Evolutionary conservation across 2,888 invertebrate genomes (phyloP).

Genomic region (Ceriagrion tenellum): DNA sequence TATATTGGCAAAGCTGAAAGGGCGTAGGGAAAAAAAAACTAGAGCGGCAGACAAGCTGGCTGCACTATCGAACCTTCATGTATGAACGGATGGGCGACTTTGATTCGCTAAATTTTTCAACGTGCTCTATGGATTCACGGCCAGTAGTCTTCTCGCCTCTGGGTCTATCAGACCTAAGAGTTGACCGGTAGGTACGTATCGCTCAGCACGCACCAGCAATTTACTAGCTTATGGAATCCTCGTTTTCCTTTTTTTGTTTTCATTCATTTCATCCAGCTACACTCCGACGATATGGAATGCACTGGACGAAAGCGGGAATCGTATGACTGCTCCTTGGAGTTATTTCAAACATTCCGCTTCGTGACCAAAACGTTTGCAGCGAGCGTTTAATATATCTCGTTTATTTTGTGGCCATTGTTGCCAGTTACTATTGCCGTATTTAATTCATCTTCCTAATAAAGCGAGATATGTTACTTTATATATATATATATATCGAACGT

Average conservation of each 20-base stretch:
- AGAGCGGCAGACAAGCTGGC: neutral
- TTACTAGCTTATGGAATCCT: neutral
- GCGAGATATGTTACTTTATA: too few species aligned
- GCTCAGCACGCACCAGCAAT: neutral
- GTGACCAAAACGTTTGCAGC: neutral
- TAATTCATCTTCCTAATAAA: too few species aligned
- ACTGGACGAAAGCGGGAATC: neutral
- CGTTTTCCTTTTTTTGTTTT: neutral
- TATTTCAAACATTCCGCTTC: neutral
- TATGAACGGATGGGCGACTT: neutral
- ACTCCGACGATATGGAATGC: neutral
- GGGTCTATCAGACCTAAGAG: neutral
- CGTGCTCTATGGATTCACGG: neutral
- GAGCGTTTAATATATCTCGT: neutral
- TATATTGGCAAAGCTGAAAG: neutral
- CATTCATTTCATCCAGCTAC: neutral
- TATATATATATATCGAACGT: too few species aligned
- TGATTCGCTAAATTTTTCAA: neutral
- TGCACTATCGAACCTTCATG: neutral
- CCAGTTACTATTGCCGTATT: too few species aligned
- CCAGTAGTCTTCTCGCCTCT: neutral
- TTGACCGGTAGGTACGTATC: neutral
- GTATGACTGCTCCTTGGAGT: neutral
- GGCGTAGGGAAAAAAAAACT: neutral
- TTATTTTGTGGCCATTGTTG: too few species aligned